Evolutionary conservation across 2,888 invertebrate genomes (phyloP).

Genomic region (Drosophila infuscata): DNA sequence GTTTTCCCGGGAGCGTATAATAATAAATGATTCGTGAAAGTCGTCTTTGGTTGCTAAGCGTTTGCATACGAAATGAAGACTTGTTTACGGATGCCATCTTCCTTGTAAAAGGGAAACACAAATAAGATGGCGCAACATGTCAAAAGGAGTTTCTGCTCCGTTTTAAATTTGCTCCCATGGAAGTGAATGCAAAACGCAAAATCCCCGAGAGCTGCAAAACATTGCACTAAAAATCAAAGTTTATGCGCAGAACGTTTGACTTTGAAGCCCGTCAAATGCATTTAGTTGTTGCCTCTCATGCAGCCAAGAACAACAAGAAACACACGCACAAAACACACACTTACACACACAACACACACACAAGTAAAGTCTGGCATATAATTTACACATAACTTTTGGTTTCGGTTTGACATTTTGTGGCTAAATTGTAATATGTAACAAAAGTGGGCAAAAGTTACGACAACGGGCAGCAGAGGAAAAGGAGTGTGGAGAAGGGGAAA

Average conservation of each 20-base stretch:
- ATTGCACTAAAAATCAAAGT: conserved; percentile 63
- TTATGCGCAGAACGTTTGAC: conserved; percentile 58
- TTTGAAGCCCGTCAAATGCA: conserved; percentile 59
- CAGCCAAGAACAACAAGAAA: background rate
- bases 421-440: conserved; percentile 73
- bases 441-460: conserved; percentile 70
- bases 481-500: too few species aligned
- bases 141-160: background rate
- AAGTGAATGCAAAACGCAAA: conserved; percentile 12
- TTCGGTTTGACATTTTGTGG: conserved; percentile 78
- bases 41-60: background rate
- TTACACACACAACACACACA: background rate
- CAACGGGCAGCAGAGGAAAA: conserved; percentile 7
- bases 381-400: conserved; percentile 75
- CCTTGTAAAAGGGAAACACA: background rate
- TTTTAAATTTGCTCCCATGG: background rate
- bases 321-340: background rate
- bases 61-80: background rate
- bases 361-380: conserved; percentile 32
- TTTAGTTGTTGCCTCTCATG: conserved; percentile 20
- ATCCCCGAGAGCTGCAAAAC: conserved; percentile 11
- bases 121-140: conserved; percentile 1
- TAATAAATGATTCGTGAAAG: background rate
- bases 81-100: background rate
- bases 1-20: background rate